Evolutionary conservation across 1,140 invertebrate species (phyloP).

Genomic region (Ceratoteleas bidentatus): DNA sequence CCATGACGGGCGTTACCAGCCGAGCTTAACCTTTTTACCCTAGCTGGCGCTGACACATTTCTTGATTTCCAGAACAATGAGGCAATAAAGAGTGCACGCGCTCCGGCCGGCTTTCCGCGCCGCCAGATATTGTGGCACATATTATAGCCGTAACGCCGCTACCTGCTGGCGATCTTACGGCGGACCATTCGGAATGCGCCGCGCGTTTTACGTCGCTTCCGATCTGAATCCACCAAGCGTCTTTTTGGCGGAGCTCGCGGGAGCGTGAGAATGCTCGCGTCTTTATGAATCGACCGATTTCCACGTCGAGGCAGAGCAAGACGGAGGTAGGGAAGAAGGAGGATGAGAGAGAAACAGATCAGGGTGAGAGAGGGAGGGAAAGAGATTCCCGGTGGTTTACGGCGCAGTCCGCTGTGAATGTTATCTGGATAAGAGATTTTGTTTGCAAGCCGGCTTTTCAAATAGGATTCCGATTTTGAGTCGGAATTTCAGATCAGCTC

Average conservation of each 20-base stretch:
- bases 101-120: constrained; percentile 28
- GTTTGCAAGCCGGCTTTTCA: constrained; percentile 5
- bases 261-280: constrained; percentile 44
- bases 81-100: constrained; percentile 72
- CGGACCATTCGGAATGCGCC: constrained; percentile 72
- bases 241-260: constrained; percentile 31
- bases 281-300: constrained; percentile 43
- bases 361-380: background rate
- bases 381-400: constrained; percentile 18
- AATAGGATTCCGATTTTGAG: background rate
- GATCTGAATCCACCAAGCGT: constrained; percentile 34
- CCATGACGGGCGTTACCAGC: constrained; percentile 71
- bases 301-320: background rate
- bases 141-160: constrained; percentile 51
- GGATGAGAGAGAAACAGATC: background rate
- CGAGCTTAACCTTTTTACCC: constrained; percentile 76
- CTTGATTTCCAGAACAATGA: constrained; percentile 80
- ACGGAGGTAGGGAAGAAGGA: background rate
- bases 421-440: constrained; percentile 28
- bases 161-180: constrained; percentile 51
- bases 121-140: constrained; percentile 50
- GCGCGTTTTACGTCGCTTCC: constrained; percentile 64
- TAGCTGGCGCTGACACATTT: constrained; percentile 79
- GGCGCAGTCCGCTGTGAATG: constrained; percentile 7
- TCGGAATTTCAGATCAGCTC: background rate